Conservation (phyloP, 2,113 vertebrate species). For the Corythoichthys intestinalis region DNA sequence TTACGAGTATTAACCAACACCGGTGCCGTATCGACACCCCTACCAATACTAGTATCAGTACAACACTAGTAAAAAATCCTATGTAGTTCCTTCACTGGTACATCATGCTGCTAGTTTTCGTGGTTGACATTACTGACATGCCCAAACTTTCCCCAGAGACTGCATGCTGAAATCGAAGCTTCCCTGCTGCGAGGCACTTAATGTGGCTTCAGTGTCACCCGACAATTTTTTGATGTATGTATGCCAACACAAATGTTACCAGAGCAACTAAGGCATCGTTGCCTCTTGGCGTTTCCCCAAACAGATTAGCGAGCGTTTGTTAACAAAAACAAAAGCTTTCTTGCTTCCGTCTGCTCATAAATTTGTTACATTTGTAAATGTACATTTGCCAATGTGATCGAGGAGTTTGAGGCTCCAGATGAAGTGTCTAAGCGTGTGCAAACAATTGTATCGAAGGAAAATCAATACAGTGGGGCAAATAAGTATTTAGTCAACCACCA, state of each 20-base stretch:
- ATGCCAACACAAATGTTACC: slow-evolving; percentile 6
- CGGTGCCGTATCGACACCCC: too few relatives aligned
- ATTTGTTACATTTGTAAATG: too few relatives aligned
- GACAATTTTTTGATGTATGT: slow-evolving; percentile 13
- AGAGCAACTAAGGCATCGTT: slow-evolving; percentile 9
- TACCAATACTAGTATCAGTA: too few relatives aligned
- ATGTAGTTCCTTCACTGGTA: background rate
- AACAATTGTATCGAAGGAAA: too few relatives aligned
- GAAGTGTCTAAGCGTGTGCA: too few relatives aligned
- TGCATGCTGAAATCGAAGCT: slow-evolving; percentile 25
- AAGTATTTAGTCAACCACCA: too few relatives aligned
- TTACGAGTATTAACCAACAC: too few relatives aligned
- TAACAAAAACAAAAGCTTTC: background rate
- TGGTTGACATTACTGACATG: slow-evolving; percentile 26
- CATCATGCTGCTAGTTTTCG: slow-evolving; percentile 22
- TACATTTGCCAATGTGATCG: too few relatives aligned
- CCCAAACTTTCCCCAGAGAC: slow-evolving; percentile 17
- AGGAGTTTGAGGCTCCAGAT: too few relatives aligned
- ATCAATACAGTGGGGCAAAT: too few relatives aligned
- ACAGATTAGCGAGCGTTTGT: background rate
- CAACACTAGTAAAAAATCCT: too few relatives aligned
- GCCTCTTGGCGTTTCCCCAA: background rate
- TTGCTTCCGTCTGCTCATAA: too few relatives aligned
- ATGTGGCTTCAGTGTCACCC: slow-evolving; percentile 20
- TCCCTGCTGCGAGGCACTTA: slow-evolving; percentile 20